These are phyloP conservation scores for Deilephila elpenor DNA, from an alignment of 2,888 invertebrate genomes.

Conservation along the genomic window DNA sequence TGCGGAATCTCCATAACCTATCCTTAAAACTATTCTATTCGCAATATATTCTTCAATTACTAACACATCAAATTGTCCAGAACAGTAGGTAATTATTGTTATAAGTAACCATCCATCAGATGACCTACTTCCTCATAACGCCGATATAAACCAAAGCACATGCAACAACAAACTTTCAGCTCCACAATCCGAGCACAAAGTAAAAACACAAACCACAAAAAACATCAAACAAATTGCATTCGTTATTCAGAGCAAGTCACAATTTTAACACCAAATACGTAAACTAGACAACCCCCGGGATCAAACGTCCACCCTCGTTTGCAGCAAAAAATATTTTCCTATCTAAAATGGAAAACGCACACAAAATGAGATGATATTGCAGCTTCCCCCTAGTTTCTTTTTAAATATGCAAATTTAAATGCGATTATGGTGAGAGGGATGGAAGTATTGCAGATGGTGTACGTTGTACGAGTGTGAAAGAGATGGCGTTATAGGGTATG, in stretches of 20 bases:
- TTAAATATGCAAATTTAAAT: constrained; percentile 72
- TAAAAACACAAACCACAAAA: not conserved
- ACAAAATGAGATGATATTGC: constrained; percentile 66
- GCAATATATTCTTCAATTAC: no score
- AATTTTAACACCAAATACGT: constrained; percentile 26
- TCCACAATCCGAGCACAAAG: not conserved
- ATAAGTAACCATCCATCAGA: no score
- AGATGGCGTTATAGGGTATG: constrained; percentile 40
- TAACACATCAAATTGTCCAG: no score
- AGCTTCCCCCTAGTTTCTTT: constrained; percentile 55
- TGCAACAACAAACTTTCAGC: not conserved
- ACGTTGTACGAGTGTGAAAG: constrained; percentile 40
- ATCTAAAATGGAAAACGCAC: constrained; percentile 63
- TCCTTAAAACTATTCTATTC: no score
- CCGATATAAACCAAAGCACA: not conserved
- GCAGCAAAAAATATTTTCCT: constrained; percentile 47
- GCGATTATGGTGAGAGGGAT: constrained; percentile 57
- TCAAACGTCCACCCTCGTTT: constrained; percentile 30
- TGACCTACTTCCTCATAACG: no score
- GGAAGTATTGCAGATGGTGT: constrained; percentile 32
- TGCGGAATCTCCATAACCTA: no score
- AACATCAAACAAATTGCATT: constrained; percentile 19
- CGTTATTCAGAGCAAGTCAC: constrained; percentile 16
- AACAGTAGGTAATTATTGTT: no score
- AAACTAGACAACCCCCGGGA: constrained; percentile 22